Percentiles rank a stretch among this genome's conserved stretches.
Evolutionary conservation across 2,888 invertebrate species (phyloP).

Genomic region (Eulithis prunata): DNA sequence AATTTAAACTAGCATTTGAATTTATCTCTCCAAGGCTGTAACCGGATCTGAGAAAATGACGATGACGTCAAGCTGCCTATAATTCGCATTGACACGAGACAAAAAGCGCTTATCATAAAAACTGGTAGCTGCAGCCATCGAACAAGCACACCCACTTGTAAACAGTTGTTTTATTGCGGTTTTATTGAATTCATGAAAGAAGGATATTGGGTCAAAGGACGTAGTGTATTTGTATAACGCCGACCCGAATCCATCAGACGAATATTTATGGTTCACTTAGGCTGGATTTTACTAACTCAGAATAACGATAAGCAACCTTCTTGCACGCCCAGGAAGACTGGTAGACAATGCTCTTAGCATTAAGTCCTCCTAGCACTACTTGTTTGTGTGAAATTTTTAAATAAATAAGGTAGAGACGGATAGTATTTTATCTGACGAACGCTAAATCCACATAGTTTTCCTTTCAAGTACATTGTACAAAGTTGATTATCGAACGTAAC

Average conservation of each 20-base stretch:
- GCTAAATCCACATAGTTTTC: no score
- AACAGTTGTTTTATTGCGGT: slow-evolving; percentile 6
- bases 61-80: slow-evolving; percentile 21
- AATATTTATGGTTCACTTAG: not conserved
- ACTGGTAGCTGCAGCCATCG: slow-evolving; percentile 15
- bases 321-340: no score
- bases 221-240: slow-evolving; percentile 1
- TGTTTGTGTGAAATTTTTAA: no score
- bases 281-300: no score
- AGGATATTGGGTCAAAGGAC: slow-evolving; percentile 40
- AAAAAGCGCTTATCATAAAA: slow-evolving; percentile 12
- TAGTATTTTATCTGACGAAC: no score
- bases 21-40: slow-evolving; percentile 6
- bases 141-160: slow-evolving; percentile 32
- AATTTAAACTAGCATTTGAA: not conserved
- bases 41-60: slow-evolving; percentile 18
- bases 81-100: slow-evolving; percentile 14
- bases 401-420: no score
- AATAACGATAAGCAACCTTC: no score
- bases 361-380: no score
- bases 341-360: no score
- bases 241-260: not conserved
- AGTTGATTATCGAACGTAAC: no score
- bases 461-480: no score
- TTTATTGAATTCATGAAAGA: slow-evolving; percentile 37